Evolutionary conservation across 2,113 vertebrate species (phyloP), one percentile per base, ranked within the genome.

Genomic region (Collichthys lucidus): DNA sequence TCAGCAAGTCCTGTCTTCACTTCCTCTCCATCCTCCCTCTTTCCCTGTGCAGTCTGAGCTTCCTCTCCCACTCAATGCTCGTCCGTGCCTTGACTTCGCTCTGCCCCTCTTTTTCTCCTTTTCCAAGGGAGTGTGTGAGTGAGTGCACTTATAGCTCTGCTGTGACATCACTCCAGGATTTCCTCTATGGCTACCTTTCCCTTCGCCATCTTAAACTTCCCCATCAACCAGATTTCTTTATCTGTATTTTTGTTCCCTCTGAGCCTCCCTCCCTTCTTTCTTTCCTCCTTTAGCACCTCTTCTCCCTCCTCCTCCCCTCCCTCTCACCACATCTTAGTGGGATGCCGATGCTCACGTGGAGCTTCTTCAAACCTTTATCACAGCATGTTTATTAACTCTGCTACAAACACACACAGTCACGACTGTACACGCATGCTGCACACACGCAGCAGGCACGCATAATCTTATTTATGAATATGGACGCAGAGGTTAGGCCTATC

Each of bases 141-240:
- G 2, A 75, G 73, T 50, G 84, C 65, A 64, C 50, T 85, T 61
- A 40, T 40, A 53, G 77, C 14, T 16, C n/a, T 5, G 67, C 56
- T 52, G 77, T 92, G 90, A 92, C 91, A 91, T 93, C 90, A 93
- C 84, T 77, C 31, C 72, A 92, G 90, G 92, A 89, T 91, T 92
- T 90, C 91, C 91, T 89, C 79, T 1, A 1, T 80, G 50, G 2
- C 64, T 78, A 40, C 63, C 71, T 68, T 29, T 63, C 50, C 60
- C 29, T 53, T 60, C 40, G 9, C 42, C 63, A 63, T 44, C 74
- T 56, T 40, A 77, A 52, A 42, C 5, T 24, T 56, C 65, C 50
- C 12, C 17, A 40, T 40, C 35, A 9, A 40, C 35, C 35, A 40
- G 35, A 9, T 40, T 40, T 40, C 35, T 40, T 20, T 40, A 19